phyloP scores from a whole-genome alignment of 2,797 vertebrate genomes.

The Gallinago stenura region DNA sequence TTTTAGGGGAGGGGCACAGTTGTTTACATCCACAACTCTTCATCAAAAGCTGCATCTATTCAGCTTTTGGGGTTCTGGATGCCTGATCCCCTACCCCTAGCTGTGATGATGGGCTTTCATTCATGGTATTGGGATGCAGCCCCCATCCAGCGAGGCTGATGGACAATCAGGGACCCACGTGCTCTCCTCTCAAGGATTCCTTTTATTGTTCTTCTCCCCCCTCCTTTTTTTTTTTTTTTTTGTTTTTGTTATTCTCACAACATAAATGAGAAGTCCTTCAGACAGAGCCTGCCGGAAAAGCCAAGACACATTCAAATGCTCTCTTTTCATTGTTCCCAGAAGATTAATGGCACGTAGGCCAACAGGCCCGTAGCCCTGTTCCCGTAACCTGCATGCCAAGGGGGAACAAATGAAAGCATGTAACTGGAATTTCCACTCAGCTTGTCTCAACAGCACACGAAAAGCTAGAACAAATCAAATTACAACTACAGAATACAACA shows the following conservation, averaged over 20 bases:
- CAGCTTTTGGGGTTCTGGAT: neutral
- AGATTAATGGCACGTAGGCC: constrained; percentile 57
- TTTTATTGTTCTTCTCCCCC: neutral
- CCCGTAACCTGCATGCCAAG: constrained; percentile 50
- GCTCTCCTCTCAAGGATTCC: constrained; percentile 3
- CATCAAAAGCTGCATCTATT: constrained; percentile 3
- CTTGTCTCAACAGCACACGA: constrained; percentile 49
- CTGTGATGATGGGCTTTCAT: neutral
- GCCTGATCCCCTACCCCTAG: neutral
- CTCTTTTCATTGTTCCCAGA: constrained; percentile 63
- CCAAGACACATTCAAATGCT: constrained; percentile 64
- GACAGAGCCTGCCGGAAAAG: constrained; percentile 40
- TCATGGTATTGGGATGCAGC: neutral
- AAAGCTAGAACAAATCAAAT: constrained; percentile 52
- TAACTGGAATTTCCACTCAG: constrained; percentile 71
- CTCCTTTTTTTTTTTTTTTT: neutral
- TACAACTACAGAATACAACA: constrained; percentile 9
- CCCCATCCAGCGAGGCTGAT: neutral
- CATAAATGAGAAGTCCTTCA: constrained; percentile 63
- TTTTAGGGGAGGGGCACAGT: neutral
- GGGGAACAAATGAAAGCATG: constrained; percentile 62
- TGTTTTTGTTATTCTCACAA: constrained; percentile 5
- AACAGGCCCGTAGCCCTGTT: neutral
- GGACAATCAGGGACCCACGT: neutral
- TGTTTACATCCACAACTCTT: neutral